A percentile compares a stretch with the other conserved stretches of the same genome.
phyloP scores from a whole-genome alignment of 2,888 invertebrate genomes.

The Leptopilina myrica region DNA sequence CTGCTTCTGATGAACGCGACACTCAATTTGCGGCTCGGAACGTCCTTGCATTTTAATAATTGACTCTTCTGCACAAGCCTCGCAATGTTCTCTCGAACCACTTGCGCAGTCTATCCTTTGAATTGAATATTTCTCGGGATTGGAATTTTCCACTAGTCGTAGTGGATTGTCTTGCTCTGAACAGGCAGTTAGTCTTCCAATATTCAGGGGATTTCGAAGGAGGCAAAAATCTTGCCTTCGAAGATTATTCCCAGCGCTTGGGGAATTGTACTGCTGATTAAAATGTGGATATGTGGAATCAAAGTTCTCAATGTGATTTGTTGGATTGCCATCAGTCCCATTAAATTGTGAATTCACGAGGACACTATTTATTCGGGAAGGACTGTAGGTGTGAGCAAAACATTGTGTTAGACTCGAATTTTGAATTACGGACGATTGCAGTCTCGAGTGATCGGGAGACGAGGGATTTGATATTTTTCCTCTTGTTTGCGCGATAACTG shows the following conservation, averaged over 20 bases:
- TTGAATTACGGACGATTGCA: conserved; percentile 51
- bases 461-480: conserved; percentile 68
- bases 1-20: conserved; percentile 44
- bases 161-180: conserved; percentile 53
- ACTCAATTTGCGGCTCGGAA: conserved; percentile 26
- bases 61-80: conserved; percentile 38
- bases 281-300: conserved; percentile 55
- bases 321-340: conserved; percentile 35
- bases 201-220: conserved; percentile 52
- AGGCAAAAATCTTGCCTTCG: conserved; percentile 56
- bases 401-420: conserved; percentile 62
- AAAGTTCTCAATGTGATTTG: conserved; percentile 53
- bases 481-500: conserved; percentile 74
- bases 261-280: conserved; percentile 55
- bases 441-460: conserved; percentile 65
- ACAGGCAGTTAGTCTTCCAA: conserved; percentile 49
- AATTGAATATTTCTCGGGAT: conserved; percentile 44
- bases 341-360: conserved; percentile 52
- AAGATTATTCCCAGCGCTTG: conserved; percentile 24
- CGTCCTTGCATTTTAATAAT: conserved; percentile 38
- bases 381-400: conserved; percentile 64
- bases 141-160: conserved; percentile 39
- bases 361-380: conserved; percentile 53
- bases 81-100: conserved; percentile 43
- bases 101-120: conserved; percentile 52